Evolutionary conservation across 2,797 vertebrate genomes (phyloP), one percentile per base, ranked within the genome.

Genomic region (Scolopax rusticola): DNA sequence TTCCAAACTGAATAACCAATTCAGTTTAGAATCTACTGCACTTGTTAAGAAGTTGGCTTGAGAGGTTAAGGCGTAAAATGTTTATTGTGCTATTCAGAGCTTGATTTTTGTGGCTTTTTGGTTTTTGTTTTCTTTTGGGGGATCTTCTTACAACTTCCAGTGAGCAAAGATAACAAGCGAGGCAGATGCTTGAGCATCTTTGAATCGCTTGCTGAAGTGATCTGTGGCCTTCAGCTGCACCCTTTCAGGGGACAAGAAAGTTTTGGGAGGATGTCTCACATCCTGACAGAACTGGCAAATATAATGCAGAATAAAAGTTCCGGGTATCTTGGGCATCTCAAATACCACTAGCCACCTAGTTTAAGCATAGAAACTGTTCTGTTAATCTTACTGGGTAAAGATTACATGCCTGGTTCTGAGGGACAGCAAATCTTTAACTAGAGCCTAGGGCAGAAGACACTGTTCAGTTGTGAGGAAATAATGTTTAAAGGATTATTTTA

Each of bases 191-290:
- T 76, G 50, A 45, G 47, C 18, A 41, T 30, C 73, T 80, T 69
- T 43, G 27, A 84, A 41, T 88, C 0, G 0, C 36, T 89, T 56
- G 43, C 43, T 1, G 3, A 84, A 67, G 60, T n/a, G 38, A 4
- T 67, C 82, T 81, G 40, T 77, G 48, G n/a, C 60, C 60, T 93
- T 81, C 71, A 74, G 30, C 84, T 91, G 32, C 59, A 5, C 11
- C 54, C 23, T 36, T 77, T 63, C 15, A 81, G 48, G 30, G 38
- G 17, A 82, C 56, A 59, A 30, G 53, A 32, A 50, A 7, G 30
- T 30, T 6, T 43, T 84, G 40, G 4, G 14, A n/a, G 30, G 2
- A 0, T 36, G 33, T 70, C 50, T 71, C 4, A 8, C 1, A 0
- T 65, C 20, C 12, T 82, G 47, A 50, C 38, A 53, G 33, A 47